Evolutionary conservation across 2,888 invertebrate species (phyloP).

Genomic region (Nebria salina): DNA sequence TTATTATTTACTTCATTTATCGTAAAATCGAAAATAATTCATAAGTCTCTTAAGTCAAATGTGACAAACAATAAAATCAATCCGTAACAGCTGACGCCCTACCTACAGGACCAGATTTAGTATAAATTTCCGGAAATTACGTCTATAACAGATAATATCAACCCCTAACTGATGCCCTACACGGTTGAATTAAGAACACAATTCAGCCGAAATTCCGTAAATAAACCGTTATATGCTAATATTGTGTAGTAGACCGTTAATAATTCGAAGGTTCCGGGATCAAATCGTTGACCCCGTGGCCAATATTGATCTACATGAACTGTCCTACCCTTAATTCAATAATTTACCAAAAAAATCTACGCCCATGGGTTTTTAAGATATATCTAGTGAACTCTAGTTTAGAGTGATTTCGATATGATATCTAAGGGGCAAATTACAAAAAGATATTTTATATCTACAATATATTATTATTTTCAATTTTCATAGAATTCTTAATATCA

Average conservation of each 20-base stretch:
- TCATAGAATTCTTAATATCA: not conserved
- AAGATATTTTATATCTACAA: not conserved
- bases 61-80: constrained; percentile 13
- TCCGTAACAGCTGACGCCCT: constrained; percentile 9
- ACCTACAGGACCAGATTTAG: not conserved
- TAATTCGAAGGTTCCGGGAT: not conserved
- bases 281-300: not conserved
- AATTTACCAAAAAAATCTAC: not conserved
- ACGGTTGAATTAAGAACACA: too few species aligned
- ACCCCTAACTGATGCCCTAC: too few species aligned
- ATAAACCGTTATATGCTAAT: not conserved
- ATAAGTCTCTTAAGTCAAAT: not conserved
- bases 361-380: not conserved
- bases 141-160: too few species aligned
- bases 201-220: too few species aligned
- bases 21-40: not conserved
- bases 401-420: not conserved
- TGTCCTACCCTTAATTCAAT: not conserved
- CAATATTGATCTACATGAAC: not conserved
- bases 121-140: not conserved
- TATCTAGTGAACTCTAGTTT: not conserved
- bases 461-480: not conserved
- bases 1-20: not conserved
- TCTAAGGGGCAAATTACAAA: not conserved
- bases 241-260: not conserved